Base-by-base conservation (phyloP, 2,797 vertebrate species). In the Discoglossus pictus region DNA sequence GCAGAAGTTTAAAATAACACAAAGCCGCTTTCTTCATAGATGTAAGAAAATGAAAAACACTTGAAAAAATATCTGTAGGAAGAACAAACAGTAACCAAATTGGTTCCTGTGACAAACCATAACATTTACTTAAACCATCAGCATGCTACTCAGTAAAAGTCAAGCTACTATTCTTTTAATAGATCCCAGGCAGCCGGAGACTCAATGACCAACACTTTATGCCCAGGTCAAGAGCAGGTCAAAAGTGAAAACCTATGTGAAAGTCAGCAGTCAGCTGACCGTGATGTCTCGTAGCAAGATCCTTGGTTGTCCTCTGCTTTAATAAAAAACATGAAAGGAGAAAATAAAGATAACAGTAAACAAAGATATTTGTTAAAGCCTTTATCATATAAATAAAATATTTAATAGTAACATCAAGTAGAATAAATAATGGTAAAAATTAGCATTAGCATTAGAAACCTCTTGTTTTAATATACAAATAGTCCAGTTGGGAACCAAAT, bases 101-200 rank as follows among this genome's bases (percentile, higher is more conserved):
- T 92, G 93, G 92, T 93, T 96, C 93, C 93, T 93, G 92, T 91
- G 91, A 93, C 92, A 94, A 97, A 97, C 92, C 94, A 94, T 93
- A 95, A 98, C 94, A 96, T 96, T 97, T 95, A 90, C 90, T 94
- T 95, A 93, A 90, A 91, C 80, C 88, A 84, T 89, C 89, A 84
- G 90, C 56, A 58, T 85, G 87, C 88, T 91, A 89, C 90, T 93
- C 90, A 85, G 87, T 90, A 88, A 89, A 85, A 88, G 84, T 89
- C 82, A 90, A 82, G 89, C 89, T 92, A 91, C 91, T 89, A 88
- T 80, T 86, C 84, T 87, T 90, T 84, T 96, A 95, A 96, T 94
- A 91, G 86, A 90, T 95, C 88, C 89, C 94, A 95, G 93, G 91
- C 91, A 84, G 78, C 80, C 81, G 84, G 83, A 80, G 86, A 88